Conservation (phyloP, 2,888 invertebrate genomes). For the Galerucella pusilla region DNA sequence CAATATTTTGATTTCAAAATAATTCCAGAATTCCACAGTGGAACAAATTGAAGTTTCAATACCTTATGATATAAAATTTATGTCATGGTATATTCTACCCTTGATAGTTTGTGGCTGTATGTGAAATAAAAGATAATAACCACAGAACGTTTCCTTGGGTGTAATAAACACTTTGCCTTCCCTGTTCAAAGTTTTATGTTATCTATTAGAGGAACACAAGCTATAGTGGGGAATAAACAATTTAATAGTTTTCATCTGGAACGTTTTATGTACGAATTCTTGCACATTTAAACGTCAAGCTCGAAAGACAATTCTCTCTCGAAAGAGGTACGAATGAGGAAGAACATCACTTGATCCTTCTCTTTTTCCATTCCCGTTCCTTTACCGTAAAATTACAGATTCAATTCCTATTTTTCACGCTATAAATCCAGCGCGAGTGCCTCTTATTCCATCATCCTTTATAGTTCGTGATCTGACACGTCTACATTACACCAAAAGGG, state of each 20-base stretch:
- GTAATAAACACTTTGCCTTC: constrained; percentile 5
- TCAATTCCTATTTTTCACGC: constrained; percentile 39
- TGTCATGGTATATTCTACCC: not conserved
- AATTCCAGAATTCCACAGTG: not conserved
- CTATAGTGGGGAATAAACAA: constrained; percentile 27
- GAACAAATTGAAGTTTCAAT: not conserved
- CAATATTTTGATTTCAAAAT: not conserved
- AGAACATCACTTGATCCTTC: constrained; percentile 34
- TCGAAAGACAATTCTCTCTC: constrained; percentile 31
- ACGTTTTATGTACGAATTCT: constrained; percentile 26
- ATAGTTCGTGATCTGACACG: constrained; percentile 9
- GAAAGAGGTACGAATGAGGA: constrained; percentile 14
- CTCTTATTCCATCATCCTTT: constrained; percentile 30
- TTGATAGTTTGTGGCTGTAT: not conserved
- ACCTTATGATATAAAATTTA: not conserved
- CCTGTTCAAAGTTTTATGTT: not conserved
- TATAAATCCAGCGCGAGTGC: constrained; percentile 38
- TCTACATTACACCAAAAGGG: not conserved
- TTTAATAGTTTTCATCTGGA: constrained; percentile 30
- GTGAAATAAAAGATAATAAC: not conserved
- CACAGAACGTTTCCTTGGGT: not conserved
- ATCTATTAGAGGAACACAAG: constrained; percentile 19
- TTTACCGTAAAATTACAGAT: constrained; percentile 31
- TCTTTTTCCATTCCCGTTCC: constrained; percentile 27
- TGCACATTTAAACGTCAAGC: constrained; percentile 34